Conservation (phyloP, 2,113 vertebrate species). For the Solenodon paradoxus region DNA sequence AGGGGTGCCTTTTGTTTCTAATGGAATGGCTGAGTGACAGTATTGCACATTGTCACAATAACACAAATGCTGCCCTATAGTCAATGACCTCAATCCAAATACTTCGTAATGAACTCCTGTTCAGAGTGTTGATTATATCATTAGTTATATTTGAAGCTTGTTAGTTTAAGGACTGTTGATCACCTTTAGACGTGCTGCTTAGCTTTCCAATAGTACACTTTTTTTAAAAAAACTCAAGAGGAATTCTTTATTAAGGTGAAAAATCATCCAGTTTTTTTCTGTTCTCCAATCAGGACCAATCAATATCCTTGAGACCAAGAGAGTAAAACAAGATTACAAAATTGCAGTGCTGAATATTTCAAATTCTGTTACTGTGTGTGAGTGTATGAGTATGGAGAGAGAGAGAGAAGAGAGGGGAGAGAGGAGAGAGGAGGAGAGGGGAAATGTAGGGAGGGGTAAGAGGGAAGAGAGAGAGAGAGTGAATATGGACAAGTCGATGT, state of each 20-base stretch:
- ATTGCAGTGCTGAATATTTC: neutral
- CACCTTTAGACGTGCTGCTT: neutral
- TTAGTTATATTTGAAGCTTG: neutral
- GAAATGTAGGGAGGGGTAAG: too few species aligned
- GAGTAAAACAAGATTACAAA: neutral
- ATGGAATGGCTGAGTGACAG: constrained; percentile 34
- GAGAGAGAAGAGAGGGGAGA: too few species aligned
- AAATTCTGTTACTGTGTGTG: neutral
- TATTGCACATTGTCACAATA: neutral
- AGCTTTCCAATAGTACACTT: neutral
- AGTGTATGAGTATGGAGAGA: neutral
- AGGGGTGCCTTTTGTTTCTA: constrained; percentile 49
- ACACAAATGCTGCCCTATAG: neutral
- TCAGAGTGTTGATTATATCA: neutral
- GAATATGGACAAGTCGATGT: too few species aligned
- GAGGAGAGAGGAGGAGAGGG: too few species aligned
- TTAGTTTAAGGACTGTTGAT: constrained; percentile 2
- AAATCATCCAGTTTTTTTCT: neutral
- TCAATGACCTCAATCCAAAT: constrained; percentile 24
- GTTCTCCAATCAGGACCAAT: neutral
- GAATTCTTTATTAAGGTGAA: neutral
- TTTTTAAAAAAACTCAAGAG: neutral
- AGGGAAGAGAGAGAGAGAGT: too few species aligned
- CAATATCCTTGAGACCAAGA: neutral
- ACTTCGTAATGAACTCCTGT: neutral